Percentiles rank a stretch among this genome's conserved stretches.
Evolutionary conservation across 1,140 invertebrate species (phyloP).

Genomic region (Aphelinus certus): DNA sequence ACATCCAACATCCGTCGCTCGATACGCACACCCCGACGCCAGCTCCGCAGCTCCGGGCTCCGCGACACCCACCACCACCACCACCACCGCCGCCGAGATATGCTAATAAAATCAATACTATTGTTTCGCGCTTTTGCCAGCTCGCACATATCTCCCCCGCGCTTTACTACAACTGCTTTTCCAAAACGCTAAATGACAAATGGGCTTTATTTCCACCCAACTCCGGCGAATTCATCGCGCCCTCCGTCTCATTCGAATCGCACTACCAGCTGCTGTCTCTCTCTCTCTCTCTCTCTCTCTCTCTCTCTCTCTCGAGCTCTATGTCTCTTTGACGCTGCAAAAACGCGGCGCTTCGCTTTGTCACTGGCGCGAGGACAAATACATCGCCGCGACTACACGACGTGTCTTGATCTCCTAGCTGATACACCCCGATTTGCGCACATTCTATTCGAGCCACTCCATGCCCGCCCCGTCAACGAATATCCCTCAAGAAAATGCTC

Average conservation of each 20-base stretch:
- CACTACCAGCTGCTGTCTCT: background rate
- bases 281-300: background rate
- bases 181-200: background rate
- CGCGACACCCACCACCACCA: conserved; percentile 35
- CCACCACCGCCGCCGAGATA: conserved; percentile 39
- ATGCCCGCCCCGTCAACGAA: too few relatives aligned
- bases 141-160: conserved; percentile 37
- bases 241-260: background rate
- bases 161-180: background rate
- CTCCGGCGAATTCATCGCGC: background rate
- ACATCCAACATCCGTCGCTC: conserved; percentile 64
- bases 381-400: too few relatives aligned
- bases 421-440: too few relatives aligned
- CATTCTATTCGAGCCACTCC: too few relatives aligned
- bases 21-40: conserved; percentile 54
- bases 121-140: conserved; percentile 61
- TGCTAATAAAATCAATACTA: conserved; percentile 66
- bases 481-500: too few relatives aligned
- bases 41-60: conserved; percentile 13
- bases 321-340: background rate
- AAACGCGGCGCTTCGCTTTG: too few relatives aligned
- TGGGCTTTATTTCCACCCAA: background rate
- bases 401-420: too few relatives aligned
- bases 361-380: too few relatives aligned
- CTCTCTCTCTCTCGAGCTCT: background rate